These are phyloP conservation scores for Labrus mixtus DNA, from an alignment of 2,113 vertebrate species.

Conservation along the genomic window DNA sequence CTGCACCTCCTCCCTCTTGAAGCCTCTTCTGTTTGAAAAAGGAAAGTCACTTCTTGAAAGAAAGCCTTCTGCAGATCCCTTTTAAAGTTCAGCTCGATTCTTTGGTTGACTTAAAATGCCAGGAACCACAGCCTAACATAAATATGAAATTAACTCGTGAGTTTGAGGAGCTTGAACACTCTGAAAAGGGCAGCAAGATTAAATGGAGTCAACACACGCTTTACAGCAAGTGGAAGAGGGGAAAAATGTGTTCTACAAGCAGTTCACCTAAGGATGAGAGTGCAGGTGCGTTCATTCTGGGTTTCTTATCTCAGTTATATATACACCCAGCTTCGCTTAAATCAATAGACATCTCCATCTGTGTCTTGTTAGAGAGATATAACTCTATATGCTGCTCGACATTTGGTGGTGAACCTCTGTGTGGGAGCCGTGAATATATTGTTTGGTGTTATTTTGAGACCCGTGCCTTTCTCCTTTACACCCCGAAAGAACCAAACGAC, in stretches of 20 bases:
- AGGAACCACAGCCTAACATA: conserved; percentile 1
- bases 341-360: conserved; percentile 62
- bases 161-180: conserved; percentile 11
- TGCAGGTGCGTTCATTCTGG: conserved; percentile 36
- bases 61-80: neutral
- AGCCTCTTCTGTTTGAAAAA: conserved; percentile 21
- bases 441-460: neutral
- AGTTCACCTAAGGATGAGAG: conserved; percentile 29
- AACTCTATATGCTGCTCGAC: conserved; percentile 29
- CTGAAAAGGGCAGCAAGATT: conserved; percentile 12
- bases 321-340: conserved; percentile 49
- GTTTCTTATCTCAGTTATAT: conserved; percentile 43
- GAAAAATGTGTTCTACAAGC: conserved; percentile 18
- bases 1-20: neutral
- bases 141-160: neutral
- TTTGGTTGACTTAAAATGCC: conserved; percentile 3
- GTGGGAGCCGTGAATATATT: conserved; percentile 17
- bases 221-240: conserved; percentile 30
- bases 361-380: conserved; percentile 52
- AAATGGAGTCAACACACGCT: conserved; percentile 36
- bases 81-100: conserved; percentile 12
- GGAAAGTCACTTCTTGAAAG: neutral
- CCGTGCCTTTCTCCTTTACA: neutral
- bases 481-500: no score
- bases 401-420: conserved; percentile 24